Conservation (phyloP, 2,113 vertebrate species). For the Pteruthius melanotis region DNA sequence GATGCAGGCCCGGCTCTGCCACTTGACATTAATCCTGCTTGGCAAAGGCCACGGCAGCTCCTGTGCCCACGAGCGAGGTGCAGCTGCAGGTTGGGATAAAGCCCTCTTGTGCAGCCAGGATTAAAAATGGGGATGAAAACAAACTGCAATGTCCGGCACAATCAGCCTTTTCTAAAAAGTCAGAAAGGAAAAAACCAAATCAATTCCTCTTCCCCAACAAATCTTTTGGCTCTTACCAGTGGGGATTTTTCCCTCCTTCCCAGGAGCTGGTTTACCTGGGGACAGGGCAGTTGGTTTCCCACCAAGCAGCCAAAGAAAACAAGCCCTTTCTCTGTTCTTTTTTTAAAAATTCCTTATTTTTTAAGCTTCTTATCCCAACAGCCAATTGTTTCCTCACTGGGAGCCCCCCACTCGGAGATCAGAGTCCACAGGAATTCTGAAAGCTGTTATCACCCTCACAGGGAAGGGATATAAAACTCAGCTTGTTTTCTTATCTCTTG, state of each 20-base stretch:
- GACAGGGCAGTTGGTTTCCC: background rate
- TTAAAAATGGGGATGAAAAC: background rate
- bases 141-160: background rate
- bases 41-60: background rate
- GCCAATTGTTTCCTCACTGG: fast-evolving
- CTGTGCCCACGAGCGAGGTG: background rate
- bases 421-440: background rate
- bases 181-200: background rate
- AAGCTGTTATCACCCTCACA: background rate
- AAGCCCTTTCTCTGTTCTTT: background rate
- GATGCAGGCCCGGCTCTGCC: background rate
- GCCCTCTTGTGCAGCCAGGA: background rate
- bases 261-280: background rate
- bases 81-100: slow-evolving; percentile 24
- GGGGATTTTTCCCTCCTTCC: background rate
- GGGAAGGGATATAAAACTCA: background rate
- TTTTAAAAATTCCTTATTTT: background rate
- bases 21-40: slow-evolving; percentile 6
- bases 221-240: background rate
- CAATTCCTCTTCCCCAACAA: background rate
- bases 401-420: background rate
- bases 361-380: background rate
- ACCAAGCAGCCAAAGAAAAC: background rate
- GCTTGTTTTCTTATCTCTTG: background rate
- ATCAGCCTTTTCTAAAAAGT: background rate